phyloP scores from a whole-genome alignment of 2,797 vertebrate species.

The Arvicola amphibius region DNA sequence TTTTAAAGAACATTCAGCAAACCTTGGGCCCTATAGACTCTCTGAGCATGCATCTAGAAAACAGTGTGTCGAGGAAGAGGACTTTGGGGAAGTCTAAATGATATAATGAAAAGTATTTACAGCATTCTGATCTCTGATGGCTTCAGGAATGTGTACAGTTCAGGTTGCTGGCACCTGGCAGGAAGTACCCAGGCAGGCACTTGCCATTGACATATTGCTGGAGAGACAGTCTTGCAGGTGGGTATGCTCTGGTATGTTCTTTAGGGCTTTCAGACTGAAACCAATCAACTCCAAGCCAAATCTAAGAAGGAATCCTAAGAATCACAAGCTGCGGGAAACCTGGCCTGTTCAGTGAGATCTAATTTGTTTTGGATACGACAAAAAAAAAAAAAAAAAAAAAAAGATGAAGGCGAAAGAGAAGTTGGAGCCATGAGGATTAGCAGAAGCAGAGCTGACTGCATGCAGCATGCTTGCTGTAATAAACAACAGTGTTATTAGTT shows the following conservation, averaged over 20 bases:
- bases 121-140: conserved; percentile 61
- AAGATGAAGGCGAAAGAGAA: background rate
- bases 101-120: conserved; percentile 56
- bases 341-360: conserved; percentile 70
- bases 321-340: conserved; percentile 66
- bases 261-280: conserved; percentile 65
- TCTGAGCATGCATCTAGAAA: conserved; percentile 54
- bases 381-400: background rate
- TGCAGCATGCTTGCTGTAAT: conserved; percentile 80
- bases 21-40: conserved; percentile 34
- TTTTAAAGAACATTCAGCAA: conserved; percentile 58
- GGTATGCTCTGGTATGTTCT: conserved; percentile 57
- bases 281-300: conserved; percentile 52
- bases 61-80: conserved; percentile 58
- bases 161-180: conserved; percentile 55
- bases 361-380: conserved; percentile 65
- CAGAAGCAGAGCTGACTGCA: conserved; percentile 56
- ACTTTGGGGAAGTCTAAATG: conserved; percentile 65
- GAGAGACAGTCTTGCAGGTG: conserved; percentile 22
- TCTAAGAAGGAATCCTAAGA: conserved; percentile 57
- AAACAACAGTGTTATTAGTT: conserved; percentile 85
- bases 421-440: conserved; percentile 76
- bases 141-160: conserved; percentile 29
- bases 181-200: conserved; percentile 52
- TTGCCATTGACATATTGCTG: conserved; percentile 57